A percentile compares a stretch with the other conserved stretches of the same genome.
Conservation (phyloP, 2,888 invertebrate genomes). For the Apodemia duryi region DNA sequence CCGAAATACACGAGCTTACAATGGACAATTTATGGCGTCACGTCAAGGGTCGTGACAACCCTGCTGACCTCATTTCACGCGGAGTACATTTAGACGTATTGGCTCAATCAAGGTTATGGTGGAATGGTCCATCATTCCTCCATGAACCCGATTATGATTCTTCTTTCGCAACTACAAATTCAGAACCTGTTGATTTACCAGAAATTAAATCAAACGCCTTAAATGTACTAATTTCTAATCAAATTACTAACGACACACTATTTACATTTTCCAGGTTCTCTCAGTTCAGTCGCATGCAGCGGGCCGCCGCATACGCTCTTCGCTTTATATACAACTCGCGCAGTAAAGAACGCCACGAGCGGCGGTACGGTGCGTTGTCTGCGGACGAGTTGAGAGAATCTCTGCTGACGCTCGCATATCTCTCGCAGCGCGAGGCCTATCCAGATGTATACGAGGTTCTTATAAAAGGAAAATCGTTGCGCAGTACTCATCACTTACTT, state of each 20-base stretch:
- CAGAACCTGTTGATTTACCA: too few species aligned
- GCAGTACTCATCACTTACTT: too few species aligned
- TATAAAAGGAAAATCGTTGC: too few species aligned
- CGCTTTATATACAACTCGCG: conserved; percentile 24
- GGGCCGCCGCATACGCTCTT: conserved; percentile 20
- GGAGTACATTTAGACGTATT: conserved; percentile 1
- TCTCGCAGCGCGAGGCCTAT: too few species aligned
- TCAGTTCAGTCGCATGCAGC: conserved; percentile 22
- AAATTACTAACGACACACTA: conserved; percentile 11
- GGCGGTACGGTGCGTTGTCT: conserved; percentile 19
- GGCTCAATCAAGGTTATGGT: background rate
- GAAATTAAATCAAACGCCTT: too few species aligned
- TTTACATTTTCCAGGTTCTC: conserved; percentile 24
- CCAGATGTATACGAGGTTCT: too few species aligned
- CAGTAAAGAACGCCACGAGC: background rate
- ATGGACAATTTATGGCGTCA: conserved; percentile 21
- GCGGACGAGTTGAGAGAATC: conserved; percentile 14
- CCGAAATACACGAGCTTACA: conserved; percentile 1
- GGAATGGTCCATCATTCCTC: too few species aligned
- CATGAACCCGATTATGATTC: too few species aligned
- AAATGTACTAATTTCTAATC: too few species aligned
- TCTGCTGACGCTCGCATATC: too few species aligned
- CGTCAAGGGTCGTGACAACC: conserved; percentile 6
- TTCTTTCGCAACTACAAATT: too few species aligned
- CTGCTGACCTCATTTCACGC: too few species aligned